Evolutionary conservation across 2,113 vertebrate genomes (phyloP).

Genomic region (Oncorhynchus kisutch): DNA sequence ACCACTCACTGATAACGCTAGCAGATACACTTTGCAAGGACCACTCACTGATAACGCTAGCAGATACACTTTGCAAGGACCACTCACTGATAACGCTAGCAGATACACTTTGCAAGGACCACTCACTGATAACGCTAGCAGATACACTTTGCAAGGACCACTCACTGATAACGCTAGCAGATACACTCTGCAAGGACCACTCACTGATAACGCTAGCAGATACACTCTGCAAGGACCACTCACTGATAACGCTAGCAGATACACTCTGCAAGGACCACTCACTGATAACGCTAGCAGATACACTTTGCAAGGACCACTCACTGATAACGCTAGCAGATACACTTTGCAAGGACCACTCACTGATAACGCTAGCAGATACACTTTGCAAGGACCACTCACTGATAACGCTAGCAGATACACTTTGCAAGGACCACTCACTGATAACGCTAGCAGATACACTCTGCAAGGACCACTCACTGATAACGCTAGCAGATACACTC

Average conservation of each 20-base stretch:
- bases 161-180: background rate
- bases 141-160: conserved; percentile 13
- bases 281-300: background rate
- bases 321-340: background rate
- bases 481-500: too few species aligned
- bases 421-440: conserved; percentile 21
- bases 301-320: conserved; percentile 22
- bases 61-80: conserved; percentile 2
- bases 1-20: conserved; percentile 14
- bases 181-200: conserved; percentile 15
- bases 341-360: conserved; percentile 22
- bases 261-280: conserved; percentile 20
- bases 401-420: too few species aligned
- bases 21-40: background rate
- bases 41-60: conserved; percentile 4
- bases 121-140: background rate
- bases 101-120: conserved; percentile 8
- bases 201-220: background rate
- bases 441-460: too few species aligned
- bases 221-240: conserved; percentile 19
- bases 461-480: conserved; percentile 21
- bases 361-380: too few species aligned
- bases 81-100: background rate
- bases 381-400: conserved; percentile 23
- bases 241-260: background rate